Percentiles rank a stretch among this genome's conserved stretches.
phyloP scores from a whole-genome alignment of 2,113 vertebrate genomes.

The Gadus macrocephalus region DNA sequence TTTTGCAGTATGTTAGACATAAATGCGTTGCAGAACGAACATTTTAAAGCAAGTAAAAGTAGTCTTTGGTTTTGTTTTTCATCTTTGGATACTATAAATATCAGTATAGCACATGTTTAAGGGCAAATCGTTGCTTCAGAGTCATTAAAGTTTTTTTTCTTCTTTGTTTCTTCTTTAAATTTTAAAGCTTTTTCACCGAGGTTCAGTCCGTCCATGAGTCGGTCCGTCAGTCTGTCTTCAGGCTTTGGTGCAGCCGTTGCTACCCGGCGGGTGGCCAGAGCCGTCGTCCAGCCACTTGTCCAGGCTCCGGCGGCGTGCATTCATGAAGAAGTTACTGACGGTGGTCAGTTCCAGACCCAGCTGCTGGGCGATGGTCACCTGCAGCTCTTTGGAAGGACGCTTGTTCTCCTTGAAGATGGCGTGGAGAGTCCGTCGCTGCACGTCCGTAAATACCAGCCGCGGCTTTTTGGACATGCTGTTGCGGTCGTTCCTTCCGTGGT shows the following conservation, averaged over 20 bases:
- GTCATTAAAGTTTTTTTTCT: conserved; percentile 75
- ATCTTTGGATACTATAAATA: conserved; percentile 99
- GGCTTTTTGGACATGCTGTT: conserved; percentile 92
- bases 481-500: conserved; percentile 86
- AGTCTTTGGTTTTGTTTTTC: conserved; percentile 99
- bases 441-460: conserved; percentile 96
- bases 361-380: conserved; percentile 99
- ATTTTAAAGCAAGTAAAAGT: conserved; percentile 88
- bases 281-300: conserved; percentile 99
- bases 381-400: conserved; percentile 98
- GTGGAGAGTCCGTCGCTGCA: conserved; percentile 96
- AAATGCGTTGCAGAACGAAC: conserved; percentile 86
- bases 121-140: conserved; percentile 93
- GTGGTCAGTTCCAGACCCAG: conserved; percentile 96
- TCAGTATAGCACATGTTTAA: conserved; percentile 90
- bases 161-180: conserved; percentile 72
- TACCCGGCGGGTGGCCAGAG: conserved; percentile 81
- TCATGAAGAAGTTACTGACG: conserved; percentile 99
- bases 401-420: conserved; percentile 99
- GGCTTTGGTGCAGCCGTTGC: conserved; percentile 98
- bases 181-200: conserved; percentile 90
- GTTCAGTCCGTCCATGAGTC: conserved; percentile 75
- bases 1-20: conserved; percentile 82
- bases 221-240: conserved; percentile 81
- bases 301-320: conserved; percentile 93